These are phyloP conservation scores for Panzeria rudis DNA, from an alignment of 2,888 invertebrate genomes.

Conservation along the genomic window DNA sequence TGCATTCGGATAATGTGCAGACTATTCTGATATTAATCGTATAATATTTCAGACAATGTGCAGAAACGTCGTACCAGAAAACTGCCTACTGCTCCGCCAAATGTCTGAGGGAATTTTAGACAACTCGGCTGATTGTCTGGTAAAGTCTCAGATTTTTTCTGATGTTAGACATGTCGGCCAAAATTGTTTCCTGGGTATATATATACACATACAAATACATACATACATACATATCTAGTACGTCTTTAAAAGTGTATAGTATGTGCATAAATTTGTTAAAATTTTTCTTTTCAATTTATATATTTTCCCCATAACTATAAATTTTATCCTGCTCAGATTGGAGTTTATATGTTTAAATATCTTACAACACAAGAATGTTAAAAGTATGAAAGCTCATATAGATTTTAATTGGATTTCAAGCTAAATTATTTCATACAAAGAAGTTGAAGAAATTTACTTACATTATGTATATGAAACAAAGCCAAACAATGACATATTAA, in stretches of 20 bases:
- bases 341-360: constrained; percentile 38
- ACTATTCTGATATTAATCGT: no score
- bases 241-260: constrained; percentile 1
- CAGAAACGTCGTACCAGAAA: no score
- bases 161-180: no score
- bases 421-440: constrained; percentile 57
- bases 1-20: no score
- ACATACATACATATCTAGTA: not conserved
- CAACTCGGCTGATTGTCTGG: no score
- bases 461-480: constrained; percentile 27
- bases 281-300: constrained; percentile 32
- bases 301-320: constrained; percentile 63
- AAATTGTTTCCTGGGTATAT: no score
- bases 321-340: constrained; percentile 63
- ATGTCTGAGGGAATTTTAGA: no score
- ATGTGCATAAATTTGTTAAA: constrained; percentile 54
- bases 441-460: constrained; percentile 43
- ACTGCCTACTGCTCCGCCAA: no score
- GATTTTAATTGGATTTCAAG: constrained; percentile 71
- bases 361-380: constrained; percentile 33
- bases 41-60: no score
- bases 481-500: constrained; percentile 14
- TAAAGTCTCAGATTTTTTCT: no score
- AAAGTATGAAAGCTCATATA: constrained; percentile 56
- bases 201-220: not conserved